phyloP scores from a whole-genome alignment of 2,797 vertebrate species.

The Tragelaphus eurycerus region DNA sequence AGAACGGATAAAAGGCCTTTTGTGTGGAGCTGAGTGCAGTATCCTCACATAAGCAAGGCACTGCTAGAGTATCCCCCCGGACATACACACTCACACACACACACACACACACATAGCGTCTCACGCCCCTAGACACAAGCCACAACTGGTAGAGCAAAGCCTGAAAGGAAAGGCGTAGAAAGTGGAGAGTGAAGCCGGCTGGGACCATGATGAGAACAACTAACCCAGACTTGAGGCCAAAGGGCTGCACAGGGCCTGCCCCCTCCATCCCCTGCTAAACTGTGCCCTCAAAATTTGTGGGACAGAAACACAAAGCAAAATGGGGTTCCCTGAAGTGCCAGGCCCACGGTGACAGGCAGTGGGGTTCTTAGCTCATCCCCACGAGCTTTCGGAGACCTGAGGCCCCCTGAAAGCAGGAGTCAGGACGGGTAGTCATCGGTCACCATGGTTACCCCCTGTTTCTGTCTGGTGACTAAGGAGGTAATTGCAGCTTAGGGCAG shows the following conservation, averaged over 20 bases:
- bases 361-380: background rate
- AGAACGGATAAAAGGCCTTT: background rate
- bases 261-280: fast-evolving
- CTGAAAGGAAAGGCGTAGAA: background rate
- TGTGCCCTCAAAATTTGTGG: fast-evolving
- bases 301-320: background rate
- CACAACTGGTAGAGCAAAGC: background rate
- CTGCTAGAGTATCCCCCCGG: constrained; percentile 44
- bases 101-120: background rate
- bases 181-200: background rate
- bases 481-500: background rate
- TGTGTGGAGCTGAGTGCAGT: background rate
- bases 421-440: background rate
- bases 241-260: background rate
- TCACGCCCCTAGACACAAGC: background rate
- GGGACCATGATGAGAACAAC: background rate
- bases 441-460: background rate
- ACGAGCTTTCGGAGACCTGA: fast-evolving
- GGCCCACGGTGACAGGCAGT: background rate
- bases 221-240: fast-evolving
- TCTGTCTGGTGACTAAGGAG: constrained; percentile 7
- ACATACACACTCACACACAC: background rate
- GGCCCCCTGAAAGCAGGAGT: background rate
- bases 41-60: background rate
- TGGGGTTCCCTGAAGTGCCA: background rate